These are phyloP conservation scores for Micronisus gabar DNA, from an alignment of 2,113 vertebrate genomes.

Conservation along the genomic window DNA sequence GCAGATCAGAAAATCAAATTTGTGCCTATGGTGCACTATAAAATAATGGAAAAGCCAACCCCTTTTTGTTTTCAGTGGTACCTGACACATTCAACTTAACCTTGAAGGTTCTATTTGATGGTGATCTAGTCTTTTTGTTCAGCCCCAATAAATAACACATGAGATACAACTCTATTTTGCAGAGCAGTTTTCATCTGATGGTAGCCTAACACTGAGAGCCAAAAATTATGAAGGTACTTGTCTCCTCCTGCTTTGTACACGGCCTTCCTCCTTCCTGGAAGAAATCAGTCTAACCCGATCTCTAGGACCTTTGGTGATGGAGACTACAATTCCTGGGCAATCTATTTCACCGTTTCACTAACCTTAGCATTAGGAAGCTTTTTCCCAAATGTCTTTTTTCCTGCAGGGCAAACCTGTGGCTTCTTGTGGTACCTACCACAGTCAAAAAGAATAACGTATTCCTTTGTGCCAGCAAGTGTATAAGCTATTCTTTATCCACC, in stretches of 20 bases:
- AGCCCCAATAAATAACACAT: neutral
- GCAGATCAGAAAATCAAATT: neutral
- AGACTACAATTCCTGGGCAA: neutral
- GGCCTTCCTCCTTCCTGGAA: neutral
- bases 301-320: neutral
- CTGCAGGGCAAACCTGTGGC: neutral
- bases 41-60: neutral
- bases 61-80: neutral
- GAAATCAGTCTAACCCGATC: neutral
- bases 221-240: neutral
- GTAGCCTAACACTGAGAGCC: neutral
- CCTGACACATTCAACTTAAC: neutral
- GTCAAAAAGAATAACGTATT: neutral
- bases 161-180: neutral
- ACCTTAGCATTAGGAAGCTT: neutral
- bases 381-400: neutral
- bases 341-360: rapidly evolving
- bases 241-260: neutral
- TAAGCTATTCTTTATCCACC: neutral
- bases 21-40: neutral
- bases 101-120: neutral
- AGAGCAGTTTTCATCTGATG: neutral
- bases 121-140: neutral
- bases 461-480: neutral
- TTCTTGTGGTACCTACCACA: neutral